Conservation (phyloP, 1,140 invertebrate species). For the Lordiphosa mommai region DNA sequence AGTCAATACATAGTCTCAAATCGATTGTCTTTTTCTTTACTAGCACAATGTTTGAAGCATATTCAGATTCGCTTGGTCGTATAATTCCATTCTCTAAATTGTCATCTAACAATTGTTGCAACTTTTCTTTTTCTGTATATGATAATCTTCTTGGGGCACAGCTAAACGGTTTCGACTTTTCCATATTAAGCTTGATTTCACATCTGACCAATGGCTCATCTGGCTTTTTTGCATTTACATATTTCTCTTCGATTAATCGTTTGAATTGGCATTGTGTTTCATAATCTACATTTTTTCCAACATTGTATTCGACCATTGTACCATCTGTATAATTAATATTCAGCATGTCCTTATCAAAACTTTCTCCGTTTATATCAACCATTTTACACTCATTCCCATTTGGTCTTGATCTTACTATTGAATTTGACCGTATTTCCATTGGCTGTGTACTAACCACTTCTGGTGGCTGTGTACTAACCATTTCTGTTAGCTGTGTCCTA, state of each 20-base stretch:
- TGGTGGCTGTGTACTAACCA: too few relatives aligned
- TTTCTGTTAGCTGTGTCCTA: too few relatives aligned
- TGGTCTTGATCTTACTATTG: too few relatives aligned
- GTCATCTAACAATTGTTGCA: background rate
- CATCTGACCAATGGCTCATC: background rate
- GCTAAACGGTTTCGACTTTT: conserved; percentile 5
- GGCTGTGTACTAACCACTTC: too few relatives aligned
- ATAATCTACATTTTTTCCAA: background rate
- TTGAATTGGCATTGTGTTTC: background rate
- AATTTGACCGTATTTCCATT: too few relatives aligned
- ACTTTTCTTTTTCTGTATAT: background rate
- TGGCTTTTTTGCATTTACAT: too few relatives aligned
- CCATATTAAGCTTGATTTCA: background rate
- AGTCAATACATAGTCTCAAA: too few relatives aligned
- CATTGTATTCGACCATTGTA: background rate
- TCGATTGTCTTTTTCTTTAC: too few relatives aligned
- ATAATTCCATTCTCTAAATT: background rate
- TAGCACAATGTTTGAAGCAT: too few relatives aligned
- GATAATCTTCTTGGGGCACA: background rate
- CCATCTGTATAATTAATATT: conserved; percentile 1
- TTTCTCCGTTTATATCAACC: too few relatives aligned
- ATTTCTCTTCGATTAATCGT: conserved; percentile 1
- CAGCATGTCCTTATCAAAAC: background rate
- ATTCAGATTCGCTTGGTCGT: background rate
- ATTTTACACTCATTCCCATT: too few relatives aligned